phyloP scores from a whole-genome alignment of 1,140 invertebrate genomes.

The Bombus consobrinus region DNA sequence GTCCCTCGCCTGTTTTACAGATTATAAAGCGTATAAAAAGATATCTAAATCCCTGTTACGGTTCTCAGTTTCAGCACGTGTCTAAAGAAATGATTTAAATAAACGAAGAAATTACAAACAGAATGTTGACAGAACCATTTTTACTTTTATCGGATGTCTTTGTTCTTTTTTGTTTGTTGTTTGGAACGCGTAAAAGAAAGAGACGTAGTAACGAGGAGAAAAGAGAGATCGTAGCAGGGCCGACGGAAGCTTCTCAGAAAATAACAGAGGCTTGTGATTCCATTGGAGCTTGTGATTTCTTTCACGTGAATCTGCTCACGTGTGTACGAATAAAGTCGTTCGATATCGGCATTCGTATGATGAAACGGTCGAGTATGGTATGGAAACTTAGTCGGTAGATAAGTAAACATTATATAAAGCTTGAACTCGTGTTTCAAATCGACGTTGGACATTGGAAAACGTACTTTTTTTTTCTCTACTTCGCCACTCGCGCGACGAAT shows the following conservation, averaged over 20 bases:
- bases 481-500: not conserved
- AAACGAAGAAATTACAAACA: constrained; percentile 6
- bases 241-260: not conserved
- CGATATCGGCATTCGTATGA: not conserved
- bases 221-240: constrained; percentile 12
- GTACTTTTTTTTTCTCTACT: not conserved
- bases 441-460: not conserved
- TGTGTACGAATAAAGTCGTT: not conserved
- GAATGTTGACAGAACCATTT: not conserved
- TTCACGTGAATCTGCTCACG: not conserved
- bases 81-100: constrained; percentile 10
- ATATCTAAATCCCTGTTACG: constrained; percentile 18
- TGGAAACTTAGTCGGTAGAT: constrained; percentile 23
- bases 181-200: not conserved
- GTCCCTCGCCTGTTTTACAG: not conserved
- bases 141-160: not conserved
- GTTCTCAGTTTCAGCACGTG: constrained; percentile 21
- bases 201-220: not conserved
- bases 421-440: constrained; percentile 22
- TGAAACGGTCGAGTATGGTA: not conserved
- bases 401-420: constrained; percentile 9
- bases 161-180: not conserved
- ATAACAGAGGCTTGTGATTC: too few relatives aligned
- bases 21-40: not conserved
- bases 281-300: not conserved